phyloP scores from a whole-genome alignment of 2,888 invertebrate species.

The Drosophila phalerata region DNA sequence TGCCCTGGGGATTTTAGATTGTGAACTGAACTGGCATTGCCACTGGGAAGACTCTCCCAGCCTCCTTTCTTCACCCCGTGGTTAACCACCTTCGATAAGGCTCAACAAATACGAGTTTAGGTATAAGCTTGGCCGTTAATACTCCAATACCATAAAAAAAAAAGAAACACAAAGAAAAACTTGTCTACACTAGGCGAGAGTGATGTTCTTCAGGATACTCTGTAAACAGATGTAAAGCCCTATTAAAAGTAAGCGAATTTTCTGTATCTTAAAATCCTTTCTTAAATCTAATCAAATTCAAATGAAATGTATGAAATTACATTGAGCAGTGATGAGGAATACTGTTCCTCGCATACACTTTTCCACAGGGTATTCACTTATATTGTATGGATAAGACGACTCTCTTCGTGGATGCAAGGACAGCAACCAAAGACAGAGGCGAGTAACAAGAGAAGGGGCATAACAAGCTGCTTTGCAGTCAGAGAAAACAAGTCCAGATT shows the following conservation, averaged over 20 bases:
- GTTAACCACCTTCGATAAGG: slow-evolving; percentile 55
- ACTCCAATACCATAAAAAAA: not conserved
- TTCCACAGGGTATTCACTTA: slow-evolving; percentile 26
- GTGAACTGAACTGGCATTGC: slow-evolving; percentile 31
- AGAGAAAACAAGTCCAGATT: slow-evolving; percentile 78
- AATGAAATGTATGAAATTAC: not conserved
- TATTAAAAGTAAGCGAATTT: not conserved
- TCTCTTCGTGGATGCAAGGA: slow-evolving; percentile 36
- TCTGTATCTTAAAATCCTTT: not conserved
- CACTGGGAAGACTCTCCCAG: slow-evolving; percentile 24
- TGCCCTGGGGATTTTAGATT: slow-evolving; percentile 20
- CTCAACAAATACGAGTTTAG: slow-evolving; percentile 78
- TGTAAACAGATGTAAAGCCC: not conserved
- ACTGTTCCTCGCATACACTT: not conserved
- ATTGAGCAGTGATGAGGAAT: not conserved
- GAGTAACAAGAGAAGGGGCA: slow-evolving; percentile 33
- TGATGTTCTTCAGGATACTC: not conserved
- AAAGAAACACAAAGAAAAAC: not conserved
- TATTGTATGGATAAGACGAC: slow-evolving; percentile 62
- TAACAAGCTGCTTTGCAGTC: slow-evolving; percentile 62
- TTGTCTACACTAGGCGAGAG: not conserved
- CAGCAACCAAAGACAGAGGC: slow-evolving; percentile 32
- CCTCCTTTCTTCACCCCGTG: not conserved
- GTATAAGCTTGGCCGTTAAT: slow-evolving; percentile 60
- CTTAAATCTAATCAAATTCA: not conserved